Evolutionary conservation across 2,888 invertebrate genomes (phyloP).

Genomic region (Plagodis pulveraria): DNA sequence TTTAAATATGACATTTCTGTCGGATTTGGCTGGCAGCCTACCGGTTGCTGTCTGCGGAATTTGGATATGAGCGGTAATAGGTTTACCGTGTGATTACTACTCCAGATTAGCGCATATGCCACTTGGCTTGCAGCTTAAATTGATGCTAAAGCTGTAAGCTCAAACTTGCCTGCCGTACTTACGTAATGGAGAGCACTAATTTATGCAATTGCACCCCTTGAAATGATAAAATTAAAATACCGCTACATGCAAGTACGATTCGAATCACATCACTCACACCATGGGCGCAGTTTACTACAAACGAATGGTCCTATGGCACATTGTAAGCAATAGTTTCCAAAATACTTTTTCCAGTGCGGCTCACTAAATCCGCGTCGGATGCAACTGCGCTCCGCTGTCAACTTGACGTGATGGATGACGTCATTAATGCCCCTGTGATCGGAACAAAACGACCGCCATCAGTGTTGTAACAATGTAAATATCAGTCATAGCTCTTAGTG

Average conservation of each 20-base stretch:
- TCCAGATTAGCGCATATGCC: conserved; percentile 52
- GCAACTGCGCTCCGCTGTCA: conserved; percentile 67
- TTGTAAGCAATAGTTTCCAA: background rate
- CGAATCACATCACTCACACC: too few species aligned
- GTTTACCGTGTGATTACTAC: conserved; percentile 65
- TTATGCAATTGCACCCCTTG: too few species aligned
- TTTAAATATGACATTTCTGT: conserved; percentile 38
- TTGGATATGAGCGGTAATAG: conserved; percentile 57
- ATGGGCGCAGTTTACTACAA: too few species aligned
- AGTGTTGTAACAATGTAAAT: conserved; percentile 51
- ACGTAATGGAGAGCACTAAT: conserved; percentile 1
- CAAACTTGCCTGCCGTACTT: conserved; percentile 25
- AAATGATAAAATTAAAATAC: too few species aligned
- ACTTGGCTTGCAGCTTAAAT: conserved; percentile 40
- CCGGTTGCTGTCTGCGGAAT: conserved; percentile 26
- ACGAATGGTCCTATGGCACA: too few species aligned
- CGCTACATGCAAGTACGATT: too few species aligned
- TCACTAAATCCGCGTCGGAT: conserved; percentile 54
- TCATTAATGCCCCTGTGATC: conserved; percentile 67
- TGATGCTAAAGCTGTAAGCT: conserved; percentile 45
- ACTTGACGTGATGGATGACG: conserved; percentile 73
- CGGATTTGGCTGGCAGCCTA: conserved; percentile 41
- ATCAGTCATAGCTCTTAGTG: conserved; percentile 30
- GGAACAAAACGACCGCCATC: conserved; percentile 61
- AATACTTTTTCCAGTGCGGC: conserved; percentile 33